Evolutionary conservation across 2,888 invertebrate genomes (phyloP), one percentile per base, ranked within the genome.

Genomic region (Tetragonula carbonaria): DNA sequence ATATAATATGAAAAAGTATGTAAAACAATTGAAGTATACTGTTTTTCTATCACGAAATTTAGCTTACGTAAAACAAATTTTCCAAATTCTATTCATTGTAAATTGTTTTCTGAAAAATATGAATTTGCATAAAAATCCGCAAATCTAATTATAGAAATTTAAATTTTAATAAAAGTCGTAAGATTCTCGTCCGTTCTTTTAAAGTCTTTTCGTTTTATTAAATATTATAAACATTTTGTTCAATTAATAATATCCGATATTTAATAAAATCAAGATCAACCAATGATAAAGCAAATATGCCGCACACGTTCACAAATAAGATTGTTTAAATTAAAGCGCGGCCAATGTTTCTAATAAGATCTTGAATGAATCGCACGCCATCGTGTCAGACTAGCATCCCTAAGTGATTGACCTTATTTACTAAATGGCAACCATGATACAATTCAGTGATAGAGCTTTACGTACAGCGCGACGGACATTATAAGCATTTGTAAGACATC

Each of bases 341-440:
- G 38, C 53, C 55, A 28, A 28, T 13, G 8, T 21, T 57, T 18
- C 4, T 11, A 38, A 75, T n/a, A 38, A 50, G 13, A 33, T 55
- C 2, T 55, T 28, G n/a, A 28, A 53, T 23, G 13, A 1, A 23
- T 51, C 53, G 51, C 21, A 51, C 16, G 2, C 4, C 8, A 51
- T 33, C 13, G 1, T 3, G 33, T 4, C 28, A 23, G 57, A 38
- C 57, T 50, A 68, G 28, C 6, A 3, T 0, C 16, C 50, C 66
- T 72, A 33, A 82, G 53, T 72, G 66, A 75, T 72, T 14, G 75
- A 75, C 67, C 62, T 75, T 75, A 67, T 75, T 82, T 74, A 75
- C 72, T 75, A 55, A 55, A 53, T 33, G 62, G 23, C 63, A 65
- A 63, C 28, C 68, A 21, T 23, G 70, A 74, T 72, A 21, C 38